Conservation (phyloP, 2,888 invertebrate species). For the Gerris lacustris region DNA sequence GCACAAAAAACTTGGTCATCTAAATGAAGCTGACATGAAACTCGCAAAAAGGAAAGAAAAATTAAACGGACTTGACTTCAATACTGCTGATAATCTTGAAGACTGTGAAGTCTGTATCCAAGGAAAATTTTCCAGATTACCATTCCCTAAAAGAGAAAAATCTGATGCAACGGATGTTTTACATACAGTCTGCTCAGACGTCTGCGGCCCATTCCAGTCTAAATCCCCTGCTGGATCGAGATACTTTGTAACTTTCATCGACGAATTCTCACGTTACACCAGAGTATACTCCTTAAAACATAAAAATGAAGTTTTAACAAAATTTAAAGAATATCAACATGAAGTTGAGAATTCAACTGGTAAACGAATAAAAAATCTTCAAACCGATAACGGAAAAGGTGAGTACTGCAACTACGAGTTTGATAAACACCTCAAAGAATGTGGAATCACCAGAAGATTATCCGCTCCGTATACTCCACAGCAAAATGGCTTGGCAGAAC, state of each 20-base stretch:
- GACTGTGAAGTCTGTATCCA: conserved; percentile 15
- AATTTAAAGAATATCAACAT: conserved; percentile 24
- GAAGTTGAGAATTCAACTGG: conserved; percentile 29
- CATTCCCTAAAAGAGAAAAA: conserved; percentile 12
- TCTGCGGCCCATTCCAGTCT: conserved; percentile 28
- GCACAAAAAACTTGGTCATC: conserved; percentile 14
- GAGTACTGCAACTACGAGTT: too few relatives aligned
- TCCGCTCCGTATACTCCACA: conserved; percentile 29
- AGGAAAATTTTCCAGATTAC: conserved; percentile 13
- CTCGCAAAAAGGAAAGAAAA: neutral
- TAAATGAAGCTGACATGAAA: conserved; percentile 15
- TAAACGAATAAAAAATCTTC: conserved; percentile 26
- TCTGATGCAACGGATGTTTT: conserved; percentile 17
- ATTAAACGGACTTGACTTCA: conserved; percentile 9
- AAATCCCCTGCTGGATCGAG: conserved; percentile 25
- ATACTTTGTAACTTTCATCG: conserved; percentile 31
- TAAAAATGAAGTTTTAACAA: conserved; percentile 29
- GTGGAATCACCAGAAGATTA: too few relatives aligned
- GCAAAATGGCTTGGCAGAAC: conserved; percentile 15
- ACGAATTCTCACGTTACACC: conserved; percentile 29
- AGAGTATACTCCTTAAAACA: conserved; percentile 26
- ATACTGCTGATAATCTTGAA: neutral
- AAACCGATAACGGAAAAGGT: conserved; percentile 28
- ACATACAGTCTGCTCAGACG: conserved; percentile 29
- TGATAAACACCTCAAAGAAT: too few relatives aligned